Percentiles rank a stretch among this genome's conserved stretches.
Conservation (phyloP, 2,113 vertebrate genomes). For the Neogale vison region DNA sequence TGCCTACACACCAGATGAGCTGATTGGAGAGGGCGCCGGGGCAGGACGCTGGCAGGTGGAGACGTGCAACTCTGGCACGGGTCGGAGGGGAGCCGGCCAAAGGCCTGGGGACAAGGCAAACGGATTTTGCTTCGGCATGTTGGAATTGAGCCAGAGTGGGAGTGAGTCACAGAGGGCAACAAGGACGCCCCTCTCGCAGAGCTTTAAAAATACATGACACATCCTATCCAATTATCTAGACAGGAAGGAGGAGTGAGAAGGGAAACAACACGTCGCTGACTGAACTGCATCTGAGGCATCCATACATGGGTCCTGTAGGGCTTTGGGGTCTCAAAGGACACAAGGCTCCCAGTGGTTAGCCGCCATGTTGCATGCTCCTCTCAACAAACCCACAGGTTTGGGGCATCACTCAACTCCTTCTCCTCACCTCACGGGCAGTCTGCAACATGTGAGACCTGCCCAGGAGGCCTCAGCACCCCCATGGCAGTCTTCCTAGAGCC, state of each 20-base stretch:
- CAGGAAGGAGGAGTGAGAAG: background rate
- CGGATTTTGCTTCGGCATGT: background rate
- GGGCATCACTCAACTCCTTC: background rate
- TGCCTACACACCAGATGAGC: conserved; percentile 73
- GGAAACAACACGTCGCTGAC: background rate
- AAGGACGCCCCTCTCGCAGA: background rate
- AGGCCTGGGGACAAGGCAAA: background rate
- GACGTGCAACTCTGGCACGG: rapidly evolving
- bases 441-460: background rate
- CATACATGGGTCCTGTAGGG: background rate
- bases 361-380: background rate
- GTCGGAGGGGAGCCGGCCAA: background rate
- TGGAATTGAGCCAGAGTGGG: background rate
- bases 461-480: background rate
- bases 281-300: conserved; percentile 6
- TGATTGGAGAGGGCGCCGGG: background rate
- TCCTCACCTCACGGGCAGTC: background rate
- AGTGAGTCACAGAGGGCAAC: conserved; percentile 35
- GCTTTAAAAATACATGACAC: conserved; percentile 34
- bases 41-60: background rate
- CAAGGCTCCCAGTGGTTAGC: background rate
- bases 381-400: background rate
- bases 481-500: background rate
- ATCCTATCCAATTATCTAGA: background rate
- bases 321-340: background rate